Base-by-base conservation (phyloP, 2,888 invertebrate genomes). In the Amiota minor region DNA sequence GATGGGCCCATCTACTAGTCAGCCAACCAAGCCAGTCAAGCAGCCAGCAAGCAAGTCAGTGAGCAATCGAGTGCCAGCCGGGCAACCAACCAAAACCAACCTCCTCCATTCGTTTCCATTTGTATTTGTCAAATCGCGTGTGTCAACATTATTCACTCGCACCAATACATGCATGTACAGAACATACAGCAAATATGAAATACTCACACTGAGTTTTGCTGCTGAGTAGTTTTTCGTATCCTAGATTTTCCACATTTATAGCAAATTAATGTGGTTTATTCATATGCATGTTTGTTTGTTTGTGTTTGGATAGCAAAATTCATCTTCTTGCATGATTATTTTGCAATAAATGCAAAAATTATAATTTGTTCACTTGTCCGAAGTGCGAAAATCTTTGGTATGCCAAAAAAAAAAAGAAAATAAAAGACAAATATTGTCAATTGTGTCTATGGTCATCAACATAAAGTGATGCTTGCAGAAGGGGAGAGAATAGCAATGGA, bases 31-130 rank as follows among this genome's bases (percentile, higher is more conserved):
- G 67, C 67, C n/a, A 67, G 62, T 53, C 53, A 69, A 55, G 23
- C 35, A 35, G 35, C 35, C 35, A 35, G 35, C 35, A 35, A 35
- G 35, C 2, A 35, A 35, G 35, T 35, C 35, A 35, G 35, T 35
- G 35, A 35, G 35, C 35, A 35, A 35, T 35, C 35, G 35, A 35
- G 35, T 35, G 35, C 35, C 35, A 35, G 35, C 35, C 35, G 35
- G 35, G 76, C 75, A 76, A 72, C 73, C 71, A 72, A 70, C 68
- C 49, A 65, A 53, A 18, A 68, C 72, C 73, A 62, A 79, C 82
- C 80, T 75, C 79, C 78, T 83, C 80, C 83, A 84, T 80, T 72
- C 77, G 78, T 80, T 75, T 86, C 86, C 86, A 86, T 86, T 86
- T 86, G 86, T 86, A 81, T 82, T 75, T 82, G 84, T 84, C 84